Evolutionary conservation across 2,797 vertebrate genomes (phyloP), one percentile per base, ranked within the genome.

Genomic region (Pseudochirops cupreus): DNA sequence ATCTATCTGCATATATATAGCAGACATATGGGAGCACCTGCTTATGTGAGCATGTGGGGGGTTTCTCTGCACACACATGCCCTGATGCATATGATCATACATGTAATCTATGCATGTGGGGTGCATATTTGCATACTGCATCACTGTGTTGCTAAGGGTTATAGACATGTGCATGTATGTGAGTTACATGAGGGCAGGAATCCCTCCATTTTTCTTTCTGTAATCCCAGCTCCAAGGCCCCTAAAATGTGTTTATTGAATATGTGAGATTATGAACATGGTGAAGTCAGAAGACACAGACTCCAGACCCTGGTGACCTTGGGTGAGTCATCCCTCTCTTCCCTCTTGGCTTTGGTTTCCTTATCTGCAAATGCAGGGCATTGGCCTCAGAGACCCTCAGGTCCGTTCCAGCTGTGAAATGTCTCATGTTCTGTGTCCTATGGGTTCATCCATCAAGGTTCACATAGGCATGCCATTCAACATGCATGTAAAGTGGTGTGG

Each of bases 271-370:
- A 46, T 50, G 24, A 26, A 39, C 1, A 39, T 39, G 39, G 18
- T 39, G 18, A 82, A 82, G 67, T 82, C 1, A 46, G 74, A 50
- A 87, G 39, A 50, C 0, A 0, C 9, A 58, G 5, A 90, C 91
- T 13, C 98, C 98, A 98, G 99, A 62, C 46, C 59, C 52, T 91
- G 74, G 89, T 21, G 67, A 54, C 24, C 62, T 59, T 54, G 28
- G 56, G 16, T 26, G 0, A 24, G 33, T 56, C 53, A 54, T 1
- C 53, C 56, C 57, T 46, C 98, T 89, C 54, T 54, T 46, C 56
- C 91, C 50, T 33, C 90, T 56, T 6, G 28, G 50, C 39, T 53
- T 82, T 33, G 24, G 9, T 87, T 4, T 87, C 24, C 11, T 87
- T 39, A 46, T 87, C 39, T 46, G 39, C 9, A 87, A 50, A 87